Evolutionary conservation across 2,888 invertebrate species (phyloP).

Genomic region (Trissoscelio sp.): DNA sequence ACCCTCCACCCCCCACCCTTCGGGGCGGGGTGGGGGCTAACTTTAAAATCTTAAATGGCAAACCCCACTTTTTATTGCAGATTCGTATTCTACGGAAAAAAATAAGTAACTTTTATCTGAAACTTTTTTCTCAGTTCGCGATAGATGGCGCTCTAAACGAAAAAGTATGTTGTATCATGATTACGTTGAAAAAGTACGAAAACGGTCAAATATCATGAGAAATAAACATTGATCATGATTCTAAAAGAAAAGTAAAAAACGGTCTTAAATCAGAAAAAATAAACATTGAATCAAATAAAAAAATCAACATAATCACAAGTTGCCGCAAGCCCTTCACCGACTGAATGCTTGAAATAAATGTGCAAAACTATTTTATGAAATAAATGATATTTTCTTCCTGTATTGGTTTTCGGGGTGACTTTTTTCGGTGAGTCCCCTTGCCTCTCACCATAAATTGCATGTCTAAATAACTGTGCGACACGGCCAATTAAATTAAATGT

Average conservation of each 20-base stretch:
- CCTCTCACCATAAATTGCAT: slow-evolving; percentile 1
- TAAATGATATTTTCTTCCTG: slow-evolving; percentile 13
- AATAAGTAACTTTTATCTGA: too few relatives aligned
- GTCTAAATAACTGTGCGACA: slow-evolving; percentile 9
- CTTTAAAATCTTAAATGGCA: neutral
- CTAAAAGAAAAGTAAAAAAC: neutral
- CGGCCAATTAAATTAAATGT: slow-evolving; percentile 11
- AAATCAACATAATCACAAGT: slow-evolving; percentile 15
- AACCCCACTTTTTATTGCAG: too few relatives aligned
- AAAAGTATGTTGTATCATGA: too few relatives aligned
- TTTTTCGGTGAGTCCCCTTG: slow-evolving; percentile 8
- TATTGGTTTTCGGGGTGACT: slow-evolving; percentile 11
- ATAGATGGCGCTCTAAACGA: too few relatives aligned
- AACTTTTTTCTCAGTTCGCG: too few relatives aligned
- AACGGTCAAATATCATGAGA: too few relatives aligned
- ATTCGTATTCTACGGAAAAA: too few relatives aligned
- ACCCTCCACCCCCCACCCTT: too few relatives aligned
- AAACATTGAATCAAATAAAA: slow-evolving; percentile 10
- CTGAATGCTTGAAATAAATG: slow-evolving; percentile 15
- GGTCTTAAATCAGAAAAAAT: neutral
- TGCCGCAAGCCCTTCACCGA: slow-evolving; percentile 9
- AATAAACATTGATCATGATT: neutral
- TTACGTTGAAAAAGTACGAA: too few relatives aligned
- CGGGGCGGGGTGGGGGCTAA: too few relatives aligned
- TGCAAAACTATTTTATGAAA: slow-evolving; percentile 8